phyloP scores from a whole-genome alignment of 2,888 invertebrate species.

The Ophonus ardosiacus region DNA sequence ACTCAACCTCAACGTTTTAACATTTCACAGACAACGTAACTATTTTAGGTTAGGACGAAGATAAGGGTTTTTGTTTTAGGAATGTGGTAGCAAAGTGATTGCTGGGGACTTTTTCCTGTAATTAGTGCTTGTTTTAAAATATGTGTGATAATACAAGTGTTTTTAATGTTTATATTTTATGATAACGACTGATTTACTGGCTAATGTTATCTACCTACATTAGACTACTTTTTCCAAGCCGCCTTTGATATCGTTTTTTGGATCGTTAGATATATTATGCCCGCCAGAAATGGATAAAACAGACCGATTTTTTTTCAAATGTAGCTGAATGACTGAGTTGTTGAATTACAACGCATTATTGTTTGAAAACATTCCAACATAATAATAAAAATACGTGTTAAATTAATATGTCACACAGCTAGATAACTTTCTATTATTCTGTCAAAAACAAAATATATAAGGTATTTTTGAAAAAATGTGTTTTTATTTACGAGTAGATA shows the following conservation, averaged over 20 bases:
- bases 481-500: too few species aligned
- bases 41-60: conserved; percentile 35
- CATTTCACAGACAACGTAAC: conserved; percentile 37
- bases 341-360: background rate
- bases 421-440: background rate
- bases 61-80: conserved; percentile 33
- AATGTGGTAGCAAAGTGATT: conserved; percentile 47
- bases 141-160: conserved; percentile 46
- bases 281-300: conserved; percentile 4
- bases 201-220: conserved; percentile 34
- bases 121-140: conserved; percentile 46
- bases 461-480: too few species aligned
- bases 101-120: conserved; percentile 2
- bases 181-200: conserved; percentile 33
- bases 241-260: conserved; percentile 37
- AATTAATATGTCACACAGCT: background rate
- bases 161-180: conserved; percentile 45
- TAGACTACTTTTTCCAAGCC: conserved; percentile 43
- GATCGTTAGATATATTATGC: conserved; percentile 22
- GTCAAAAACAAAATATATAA: too few species aligned
- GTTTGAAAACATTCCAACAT: background rate
- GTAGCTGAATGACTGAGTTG: background rate
- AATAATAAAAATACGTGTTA: background rate
- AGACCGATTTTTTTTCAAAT: background rate
- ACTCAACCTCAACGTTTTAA: conserved; percentile 1